A percentile compares a stretch with the other conserved stretches of the same genome.
These are phyloP conservation scores for Stenoptilia bipunctidactyla DNA, from an alignment of 2,888 invertebrate species.

Conservation along the genomic window DNA sequence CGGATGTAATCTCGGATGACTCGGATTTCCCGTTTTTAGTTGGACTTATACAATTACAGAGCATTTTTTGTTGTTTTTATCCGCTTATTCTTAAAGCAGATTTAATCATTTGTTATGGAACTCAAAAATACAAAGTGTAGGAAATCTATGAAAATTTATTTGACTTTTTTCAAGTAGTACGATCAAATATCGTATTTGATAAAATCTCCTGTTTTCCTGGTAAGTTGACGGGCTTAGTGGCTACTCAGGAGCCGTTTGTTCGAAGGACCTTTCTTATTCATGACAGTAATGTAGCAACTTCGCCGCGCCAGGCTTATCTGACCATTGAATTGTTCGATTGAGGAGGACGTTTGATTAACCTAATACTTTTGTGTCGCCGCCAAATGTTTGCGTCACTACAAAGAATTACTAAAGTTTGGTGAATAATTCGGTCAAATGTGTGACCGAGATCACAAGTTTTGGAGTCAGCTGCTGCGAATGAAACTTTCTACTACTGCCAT, in stretches of 20 bases:
- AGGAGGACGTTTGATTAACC: not conserved
- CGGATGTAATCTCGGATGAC: conserved; percentile 61
- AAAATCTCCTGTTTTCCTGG: too few species aligned
- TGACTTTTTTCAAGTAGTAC: too few species aligned
- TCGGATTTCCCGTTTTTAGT: conserved; percentile 50
- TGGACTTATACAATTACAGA: conserved; percentile 57
- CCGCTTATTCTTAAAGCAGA: not conserved
- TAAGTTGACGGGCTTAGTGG: too few species aligned
- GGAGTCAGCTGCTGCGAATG: not conserved
- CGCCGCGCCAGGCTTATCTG: not conserved
- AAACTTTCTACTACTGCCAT: not conserved
- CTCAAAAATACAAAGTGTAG: too few species aligned
- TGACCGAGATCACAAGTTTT: conserved; percentile 1
- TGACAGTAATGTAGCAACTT: too few species aligned
- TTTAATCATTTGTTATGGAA: too few species aligned
- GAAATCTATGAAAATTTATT: too few species aligned
- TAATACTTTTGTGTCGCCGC: not conserved
- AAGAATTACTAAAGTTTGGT: not conserved
- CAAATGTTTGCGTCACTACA: not conserved
- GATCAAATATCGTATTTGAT: too few species aligned
- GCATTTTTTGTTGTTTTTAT: conserved; percentile 22
- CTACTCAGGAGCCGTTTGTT: too few species aligned
- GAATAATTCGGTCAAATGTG: conserved; percentile 1
- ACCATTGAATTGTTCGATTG: not conserved
- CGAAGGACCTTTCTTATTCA: too few species aligned